Evolutionary conservation across 2,113 vertebrate genomes (phyloP).

Genomic region (Brachirus orientalis): DNA sequence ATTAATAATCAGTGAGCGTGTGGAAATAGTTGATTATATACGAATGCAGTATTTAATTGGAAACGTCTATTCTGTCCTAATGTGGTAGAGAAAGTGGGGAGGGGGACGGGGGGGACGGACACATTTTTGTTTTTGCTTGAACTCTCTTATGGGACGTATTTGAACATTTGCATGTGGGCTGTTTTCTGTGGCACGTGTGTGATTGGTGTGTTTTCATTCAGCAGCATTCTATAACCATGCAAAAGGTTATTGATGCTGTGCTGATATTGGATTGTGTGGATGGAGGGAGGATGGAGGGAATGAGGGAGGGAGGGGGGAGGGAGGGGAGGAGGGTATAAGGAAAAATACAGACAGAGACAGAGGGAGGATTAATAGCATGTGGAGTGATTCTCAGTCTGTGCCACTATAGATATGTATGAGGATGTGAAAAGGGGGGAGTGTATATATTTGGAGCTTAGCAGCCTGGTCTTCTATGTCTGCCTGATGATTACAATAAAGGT

Average conservation of each 20-base stretch:
- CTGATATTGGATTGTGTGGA: slow-evolving; percentile 39
- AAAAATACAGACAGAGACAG: slow-evolving; percentile 43
- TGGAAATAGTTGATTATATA: slow-evolving; percentile 35
- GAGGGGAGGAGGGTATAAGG: background rate
- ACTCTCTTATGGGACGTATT: background rate
- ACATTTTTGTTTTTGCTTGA: background rate
- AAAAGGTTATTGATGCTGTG: slow-evolving; percentile 61
- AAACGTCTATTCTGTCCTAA: too few species aligned
- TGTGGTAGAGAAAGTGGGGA: too few species aligned
- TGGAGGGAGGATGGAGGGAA: background rate
- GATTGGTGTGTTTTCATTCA: slow-evolving; percentile 43
- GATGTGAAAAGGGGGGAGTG: slow-evolving; percentile 30
- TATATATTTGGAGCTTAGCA: slow-evolving; percentile 28
- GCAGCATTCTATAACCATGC: slow-evolving; percentile 36
- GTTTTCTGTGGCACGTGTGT: background rate
- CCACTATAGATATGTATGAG: slow-evolving; percentile 48
- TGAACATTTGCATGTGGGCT: background rate
- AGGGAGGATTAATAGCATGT: slow-evolving; percentile 43
- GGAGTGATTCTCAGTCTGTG: slow-evolving; percentile 56
- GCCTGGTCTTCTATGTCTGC: slow-evolving; percentile 43
- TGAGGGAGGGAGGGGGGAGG: background rate
- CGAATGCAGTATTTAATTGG: too few species aligned
- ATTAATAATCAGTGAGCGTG: slow-evolving; percentile 53
- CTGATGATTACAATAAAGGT: slow-evolving; percentile 63
- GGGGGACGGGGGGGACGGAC: too few species aligned